These are phyloP conservation scores for Clivina fossor DNA, from an alignment of 2,888 invertebrate genomes.

Conservation along the genomic window DNA sequence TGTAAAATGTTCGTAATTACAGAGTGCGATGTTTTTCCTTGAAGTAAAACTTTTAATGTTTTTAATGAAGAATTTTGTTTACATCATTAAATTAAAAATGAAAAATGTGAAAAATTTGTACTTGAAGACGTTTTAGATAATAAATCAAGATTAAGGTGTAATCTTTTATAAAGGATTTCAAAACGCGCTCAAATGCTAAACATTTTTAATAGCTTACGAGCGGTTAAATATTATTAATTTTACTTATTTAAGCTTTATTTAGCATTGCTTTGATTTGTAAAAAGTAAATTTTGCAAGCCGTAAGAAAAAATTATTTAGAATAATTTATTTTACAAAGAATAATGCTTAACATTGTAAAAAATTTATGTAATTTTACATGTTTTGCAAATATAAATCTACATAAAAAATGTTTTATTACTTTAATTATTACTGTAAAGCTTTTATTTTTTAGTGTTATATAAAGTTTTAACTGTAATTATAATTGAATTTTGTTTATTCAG, in stretches of 20 bases:
- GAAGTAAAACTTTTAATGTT: slow-evolving; percentile 14
- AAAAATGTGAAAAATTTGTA: slow-evolving; percentile 23
- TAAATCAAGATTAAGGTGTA: slow-evolving; percentile 32
- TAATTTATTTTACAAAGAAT: not conserved
- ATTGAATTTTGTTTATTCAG: no score
- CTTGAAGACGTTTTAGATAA: slow-evolving; percentile 12
- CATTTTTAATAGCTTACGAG: slow-evolving; percentile 31
- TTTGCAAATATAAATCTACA: no score
- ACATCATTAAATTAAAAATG: slow-evolving; percentile 31
- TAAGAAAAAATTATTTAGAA: not conserved
- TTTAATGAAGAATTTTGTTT: slow-evolving; percentile 32
- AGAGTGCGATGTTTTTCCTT: slow-evolving; percentile 13
- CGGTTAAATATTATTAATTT: not conserved
- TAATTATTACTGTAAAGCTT: no score
- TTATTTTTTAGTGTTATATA: no score
- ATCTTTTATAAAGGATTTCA: slow-evolving; percentile 30
- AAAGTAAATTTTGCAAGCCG: not conserved
- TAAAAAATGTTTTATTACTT: no score
- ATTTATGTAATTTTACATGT: no score
- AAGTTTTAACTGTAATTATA: no score
- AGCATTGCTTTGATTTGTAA: not conserved
- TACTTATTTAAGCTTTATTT: no score
- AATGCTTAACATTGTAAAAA: not conserved
- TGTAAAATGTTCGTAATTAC: slow-evolving; percentile 14
- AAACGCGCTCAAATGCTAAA: slow-evolving; percentile 31